These are phyloP conservation scores for Myiagra hebetior DNA, from an alignment of 2,113 vertebrate species.

Conservation along the genomic window DNA sequence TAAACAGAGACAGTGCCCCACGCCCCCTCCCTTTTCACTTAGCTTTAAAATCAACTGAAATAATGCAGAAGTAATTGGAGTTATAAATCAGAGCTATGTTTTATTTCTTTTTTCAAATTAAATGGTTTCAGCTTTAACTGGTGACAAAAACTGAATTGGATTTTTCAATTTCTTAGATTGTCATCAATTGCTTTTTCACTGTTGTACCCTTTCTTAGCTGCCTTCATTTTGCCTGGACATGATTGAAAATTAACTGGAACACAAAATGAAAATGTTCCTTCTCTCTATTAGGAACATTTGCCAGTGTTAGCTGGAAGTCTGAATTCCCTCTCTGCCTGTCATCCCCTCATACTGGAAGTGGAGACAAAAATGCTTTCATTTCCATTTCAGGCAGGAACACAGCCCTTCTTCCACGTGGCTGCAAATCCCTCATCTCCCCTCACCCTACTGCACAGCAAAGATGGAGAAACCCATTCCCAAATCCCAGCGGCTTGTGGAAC, in stretches of 20 bases:
- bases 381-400: not conserved
- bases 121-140: slow-evolving; percentile 2
- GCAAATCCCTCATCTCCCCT: not conserved
- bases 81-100: slow-evolving; percentile 24
- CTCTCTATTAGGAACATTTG: not conserved
- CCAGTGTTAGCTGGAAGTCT: not conserved
- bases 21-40: not conserved
- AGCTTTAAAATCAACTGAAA: slow-evolving; percentile 17
- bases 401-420: not conserved
- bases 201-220: not conserved
- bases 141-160: not conserved
- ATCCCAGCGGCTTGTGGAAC: not conserved
- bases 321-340: not conserved
- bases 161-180: slow-evolving; percentile 32
- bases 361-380: not conserved
- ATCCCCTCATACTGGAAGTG: not conserved
- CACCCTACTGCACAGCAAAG: not conserved
- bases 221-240: not conserved
- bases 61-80: slow-evolving; percentile 31
- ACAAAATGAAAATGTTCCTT: not conserved
- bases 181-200: not conserved
- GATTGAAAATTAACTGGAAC: not conserved
- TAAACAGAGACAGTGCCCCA: not conserved
- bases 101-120: slow-evolving; percentile 28
- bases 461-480: not conserved